Base-by-base conservation (phyloP, 2,888 invertebrate genomes). In the Esperia sulphurella region DNA sequence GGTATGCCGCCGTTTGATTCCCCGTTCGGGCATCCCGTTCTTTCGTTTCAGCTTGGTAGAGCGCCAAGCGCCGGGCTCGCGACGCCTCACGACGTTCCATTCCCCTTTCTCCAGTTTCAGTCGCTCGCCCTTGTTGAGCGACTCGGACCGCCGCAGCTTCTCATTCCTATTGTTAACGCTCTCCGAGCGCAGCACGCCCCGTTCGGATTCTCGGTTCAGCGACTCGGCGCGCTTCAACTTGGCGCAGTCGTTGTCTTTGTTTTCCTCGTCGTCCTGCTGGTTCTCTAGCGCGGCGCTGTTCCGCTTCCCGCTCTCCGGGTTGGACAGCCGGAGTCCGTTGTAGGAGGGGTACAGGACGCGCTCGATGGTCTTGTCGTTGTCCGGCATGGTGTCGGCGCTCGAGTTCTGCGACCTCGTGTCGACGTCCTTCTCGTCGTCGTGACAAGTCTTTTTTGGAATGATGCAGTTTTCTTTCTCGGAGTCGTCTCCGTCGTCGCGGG, bases 1-100 rank as follows among this genome's bases (percentile, higher is more conserved):
- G 0, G 97, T 97, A 85, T 97, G 97, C 29, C 97, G 91, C 40
- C 97, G 92, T 82, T 96, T 96, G 68, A 96, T 95, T 55, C 95
- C 95, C 58, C 94, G 88, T 79, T 94, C 94, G n/a, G 93, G 94
- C 93, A 93, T 93, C 52, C 94, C 94, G 77, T 94, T 94, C 82
- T 94, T 94, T 58, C 94, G 85, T 79, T 95, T 94, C 50, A 94
- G 82, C 74, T 94, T 94, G 46, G 92, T 91, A 59, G 90, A 84
- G 62, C 92, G 91, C 73, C 84, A 84, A 44, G 86, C 79, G 60
- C 86, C 82, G 46, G 84, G 79, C 64, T 93, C 93, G 45, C 93
- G 90, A 43, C 93, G 86, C 65, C 93, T 92, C 71, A 92, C 92
- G 52, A 92, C 91, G 71, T 94, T 93, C 72, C 92, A 92, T 76